A percentile compares a stretch with the other conserved stretches of the same genome.
Evolutionary conservation across 2,888 invertebrate species (phyloP).

Genomic region (Troides aeacus): DNA sequence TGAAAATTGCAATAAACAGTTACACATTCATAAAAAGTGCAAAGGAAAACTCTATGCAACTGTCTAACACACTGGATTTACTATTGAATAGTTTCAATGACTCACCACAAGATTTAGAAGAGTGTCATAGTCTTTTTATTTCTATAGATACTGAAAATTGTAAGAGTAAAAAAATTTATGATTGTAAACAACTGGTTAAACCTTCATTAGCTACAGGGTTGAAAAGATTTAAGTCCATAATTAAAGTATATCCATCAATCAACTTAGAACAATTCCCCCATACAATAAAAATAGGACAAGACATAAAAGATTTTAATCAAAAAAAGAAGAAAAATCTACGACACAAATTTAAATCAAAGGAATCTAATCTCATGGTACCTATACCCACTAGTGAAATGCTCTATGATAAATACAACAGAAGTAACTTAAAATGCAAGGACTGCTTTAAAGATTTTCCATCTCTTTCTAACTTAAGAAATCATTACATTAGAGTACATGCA

Average conservation of each 20-base stretch:
- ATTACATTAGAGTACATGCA: conserved; percentile 56
- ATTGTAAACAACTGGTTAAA: conserved; percentile 37
- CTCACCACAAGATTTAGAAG: conserved; percentile 33
- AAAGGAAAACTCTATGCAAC: conserved; percentile 42
- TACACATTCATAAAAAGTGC: conserved; percentile 52
- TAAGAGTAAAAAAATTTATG: conserved; percentile 49
- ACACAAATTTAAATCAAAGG: conserved; percentile 19
- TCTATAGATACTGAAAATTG: conserved; percentile 46
- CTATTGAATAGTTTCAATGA: conserved; percentile 44
- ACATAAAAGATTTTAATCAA: conserved; percentile 14
- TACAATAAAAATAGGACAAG: conserved; percentile 30
- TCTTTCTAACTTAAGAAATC: conserved; percentile 49
- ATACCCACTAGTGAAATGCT: conserved; percentile 49
- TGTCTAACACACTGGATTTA: conserved; percentile 44
- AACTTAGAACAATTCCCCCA: conserved; percentile 30
- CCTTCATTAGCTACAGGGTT: conserved; percentile 39
- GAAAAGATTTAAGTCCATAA: conserved; percentile 39
- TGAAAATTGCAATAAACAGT: conserved; percentile 43
- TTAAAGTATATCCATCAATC: conserved; percentile 30
- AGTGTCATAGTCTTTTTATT: conserved; percentile 49
- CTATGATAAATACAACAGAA: conserved; percentile 42
- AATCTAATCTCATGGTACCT: conserved; percentile 32
- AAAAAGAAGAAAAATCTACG: conserved; percentile 31
- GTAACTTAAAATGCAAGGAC: conserved; percentile 48
- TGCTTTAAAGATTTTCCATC: conserved; percentile 51